phyloP scores from a whole-genome alignment of 2,888 invertebrate genomes.

The Dynastes maya region DNA sequence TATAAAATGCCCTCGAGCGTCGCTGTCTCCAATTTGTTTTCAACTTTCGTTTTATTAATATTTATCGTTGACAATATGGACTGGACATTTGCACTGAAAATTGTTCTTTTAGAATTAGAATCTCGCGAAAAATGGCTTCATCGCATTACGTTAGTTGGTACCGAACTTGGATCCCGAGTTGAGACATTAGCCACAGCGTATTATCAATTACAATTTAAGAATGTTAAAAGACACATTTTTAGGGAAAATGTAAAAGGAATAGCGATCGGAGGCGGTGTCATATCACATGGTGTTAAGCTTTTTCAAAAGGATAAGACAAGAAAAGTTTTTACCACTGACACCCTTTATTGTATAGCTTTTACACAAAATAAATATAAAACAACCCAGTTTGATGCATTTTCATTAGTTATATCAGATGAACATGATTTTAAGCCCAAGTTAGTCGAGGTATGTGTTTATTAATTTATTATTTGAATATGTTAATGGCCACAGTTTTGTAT shows the following conservation, averaged over 20 bases:
- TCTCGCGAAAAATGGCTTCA: neutral
- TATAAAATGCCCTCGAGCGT: too few relatives aligned
- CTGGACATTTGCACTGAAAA: too few relatives aligned
- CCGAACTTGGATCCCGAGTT: neutral
- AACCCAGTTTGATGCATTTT: constrained; percentile 52
- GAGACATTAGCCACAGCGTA: neutral
- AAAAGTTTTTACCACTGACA: constrained; percentile 4
- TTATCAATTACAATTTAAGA: neutral
- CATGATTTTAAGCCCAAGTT: constrained; percentile 41
- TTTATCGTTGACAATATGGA: too few relatives aligned
- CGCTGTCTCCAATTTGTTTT: too few relatives aligned
- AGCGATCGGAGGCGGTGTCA: constrained; percentile 63
- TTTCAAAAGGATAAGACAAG: constrained; percentile 16
- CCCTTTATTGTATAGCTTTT: constrained; percentile 50
- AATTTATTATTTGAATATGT: neutral
- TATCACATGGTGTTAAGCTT: constrained; percentile 56
- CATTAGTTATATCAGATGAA: constrained; percentile 42
- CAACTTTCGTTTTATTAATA: too few relatives aligned
- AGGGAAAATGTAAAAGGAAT: constrained; percentile 58
- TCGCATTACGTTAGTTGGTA: neutral
- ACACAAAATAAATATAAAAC: constrained; percentile 27
- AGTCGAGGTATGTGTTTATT: constrained; percentile 29
- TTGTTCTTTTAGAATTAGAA: neutral
- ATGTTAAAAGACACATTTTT: neutral
- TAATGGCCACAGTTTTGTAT: neutral